Conservation (phyloP, 1,140 invertebrate species). For the Myzus persicae region DNA sequence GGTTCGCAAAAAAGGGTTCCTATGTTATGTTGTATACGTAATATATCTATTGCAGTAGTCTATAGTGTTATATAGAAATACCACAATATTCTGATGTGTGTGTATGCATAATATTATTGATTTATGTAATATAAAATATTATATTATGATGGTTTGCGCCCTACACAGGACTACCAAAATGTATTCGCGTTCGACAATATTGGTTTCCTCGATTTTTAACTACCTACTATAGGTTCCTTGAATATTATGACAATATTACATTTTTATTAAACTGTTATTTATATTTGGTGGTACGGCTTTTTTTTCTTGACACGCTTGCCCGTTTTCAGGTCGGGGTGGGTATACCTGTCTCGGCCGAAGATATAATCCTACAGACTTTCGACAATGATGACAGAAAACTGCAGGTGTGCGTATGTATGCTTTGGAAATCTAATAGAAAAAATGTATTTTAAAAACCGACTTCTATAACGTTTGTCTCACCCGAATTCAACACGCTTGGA, state of each 20-base stretch:
- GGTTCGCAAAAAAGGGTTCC: neutral
- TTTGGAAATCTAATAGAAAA: constrained; percentile 55
- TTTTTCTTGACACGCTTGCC: constrained; percentile 57
- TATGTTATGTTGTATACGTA: neutral
- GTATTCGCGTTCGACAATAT: neutral
- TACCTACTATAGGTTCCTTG: neutral
- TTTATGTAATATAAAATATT: neutral
- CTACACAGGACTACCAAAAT: neutral
- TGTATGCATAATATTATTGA: neutral
- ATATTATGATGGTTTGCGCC: neutral
- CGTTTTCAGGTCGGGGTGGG: constrained; percentile 58
- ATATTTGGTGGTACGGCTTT: constrained; percentile 48
- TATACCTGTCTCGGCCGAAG: constrained; percentile 59
- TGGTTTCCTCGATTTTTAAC: too few relatives aligned
- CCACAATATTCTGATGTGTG: neutral
- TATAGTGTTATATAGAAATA: neutral
- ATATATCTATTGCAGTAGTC: neutral
- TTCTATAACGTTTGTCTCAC: constrained; percentile 22
- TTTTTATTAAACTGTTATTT: neutral
- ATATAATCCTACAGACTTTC: constrained; percentile 58
- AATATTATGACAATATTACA: neutral
- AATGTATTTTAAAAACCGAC: neutral
- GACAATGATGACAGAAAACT: constrained; percentile 58
- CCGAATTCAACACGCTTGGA: constrained; percentile 23
- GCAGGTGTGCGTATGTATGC: constrained; percentile 58